These are phyloP conservation scores for Atta cephalotes DNA, from an alignment of 1,140 invertebrate species.

Conservation along the genomic window DNA sequence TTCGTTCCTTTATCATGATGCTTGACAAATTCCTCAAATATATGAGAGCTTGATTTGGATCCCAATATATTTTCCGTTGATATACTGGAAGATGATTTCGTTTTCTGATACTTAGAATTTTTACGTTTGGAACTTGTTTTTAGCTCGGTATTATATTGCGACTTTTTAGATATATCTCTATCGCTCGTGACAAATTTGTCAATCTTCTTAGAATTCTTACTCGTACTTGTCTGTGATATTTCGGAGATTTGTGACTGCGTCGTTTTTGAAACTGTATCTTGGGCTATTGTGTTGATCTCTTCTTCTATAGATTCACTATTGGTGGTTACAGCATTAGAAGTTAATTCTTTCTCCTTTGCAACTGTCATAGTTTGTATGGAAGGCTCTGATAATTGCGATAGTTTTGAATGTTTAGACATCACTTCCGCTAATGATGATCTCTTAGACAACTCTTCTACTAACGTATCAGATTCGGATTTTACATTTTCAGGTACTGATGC, in stretches of 20 bases:
- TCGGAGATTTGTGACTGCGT: conserved; percentile 73
- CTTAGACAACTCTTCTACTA: conserved; percentile 82
- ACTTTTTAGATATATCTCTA: conserved; percentile 77
- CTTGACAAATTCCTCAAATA: conserved; percentile 74
- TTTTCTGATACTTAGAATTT: conserved; percentile 79
- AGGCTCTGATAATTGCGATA: conserved; percentile 49
- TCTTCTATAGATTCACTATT: conserved; percentile 63
- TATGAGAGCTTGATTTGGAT: conserved; percentile 72
- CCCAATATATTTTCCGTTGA: conserved; percentile 75
- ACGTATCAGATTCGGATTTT: conserved; percentile 81
- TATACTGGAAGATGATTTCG: conserved; percentile 73
- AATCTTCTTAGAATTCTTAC: conserved; percentile 70
- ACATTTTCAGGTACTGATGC: conserved; percentile 69
- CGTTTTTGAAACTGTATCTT: conserved; percentile 68
- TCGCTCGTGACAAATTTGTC: conserved; percentile 75
- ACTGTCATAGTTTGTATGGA: conserved; percentile 50
- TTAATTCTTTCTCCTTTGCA: conserved; percentile 44
- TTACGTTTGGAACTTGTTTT: conserved; percentile 81
- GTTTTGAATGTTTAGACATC: conserved; percentile 78
- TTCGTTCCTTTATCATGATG: conserved; percentile 80
- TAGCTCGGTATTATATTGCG: conserved; percentile 71
- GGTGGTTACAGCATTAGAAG: conserved; percentile 30
- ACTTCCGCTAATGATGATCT: conserved; percentile 78
- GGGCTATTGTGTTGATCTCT: conserved; percentile 53
- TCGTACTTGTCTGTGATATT: conserved; percentile 55